phyloP scores from a whole-genome alignment of 2,797 vertebrate genomes.

The Megalops cyprinoides region DNA sequence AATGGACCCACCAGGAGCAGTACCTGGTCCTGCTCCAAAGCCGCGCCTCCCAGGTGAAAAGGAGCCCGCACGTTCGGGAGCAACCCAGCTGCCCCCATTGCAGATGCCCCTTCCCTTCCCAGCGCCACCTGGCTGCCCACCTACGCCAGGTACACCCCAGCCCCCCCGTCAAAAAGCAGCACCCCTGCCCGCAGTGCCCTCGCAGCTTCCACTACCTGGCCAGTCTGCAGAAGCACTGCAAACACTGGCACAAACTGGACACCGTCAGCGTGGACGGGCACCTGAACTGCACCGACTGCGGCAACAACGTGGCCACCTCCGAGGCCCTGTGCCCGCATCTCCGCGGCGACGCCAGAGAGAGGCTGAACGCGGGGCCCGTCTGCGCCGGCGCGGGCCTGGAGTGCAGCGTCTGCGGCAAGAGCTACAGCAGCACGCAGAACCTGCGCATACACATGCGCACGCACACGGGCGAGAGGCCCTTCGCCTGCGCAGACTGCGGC shows the following conservation, averaged over 20 bases:
- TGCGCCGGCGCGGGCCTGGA: slow-evolving; percentile 64
- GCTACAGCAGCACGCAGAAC: slow-evolving; percentile 68
- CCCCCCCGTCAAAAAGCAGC: slow-evolving; percentile 66
- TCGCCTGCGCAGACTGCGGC: slow-evolving; percentile 73
- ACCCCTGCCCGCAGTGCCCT: slow-evolving; percentile 73
- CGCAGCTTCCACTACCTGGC: slow-evolving; percentile 79
- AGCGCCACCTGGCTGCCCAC: slow-evolving; percentile 65
- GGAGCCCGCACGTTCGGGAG: slow-evolving; percentile 53
- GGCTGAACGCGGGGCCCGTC: slow-evolving; percentile 48
- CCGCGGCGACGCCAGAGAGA: slow-evolving; percentile 60
- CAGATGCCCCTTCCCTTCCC: slow-evolving; percentile 64
- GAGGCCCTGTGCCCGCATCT: slow-evolving; percentile 75
- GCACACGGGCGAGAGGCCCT: slow-evolving; percentile 75
- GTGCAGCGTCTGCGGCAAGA: slow-evolving; percentile 72
- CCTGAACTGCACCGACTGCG: slow-evolving; percentile 71
- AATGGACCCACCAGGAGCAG: slow-evolving; percentile 5
- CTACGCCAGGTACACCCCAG: slow-evolving; percentile 64
- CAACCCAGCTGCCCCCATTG: slow-evolving; percentile 66
- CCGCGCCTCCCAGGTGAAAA: not conserved
- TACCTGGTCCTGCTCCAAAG: slow-evolving; percentile 8
- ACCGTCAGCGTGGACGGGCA: slow-evolving; percentile 65
- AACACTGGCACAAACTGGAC: slow-evolving; percentile 72
- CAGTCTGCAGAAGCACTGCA: slow-evolving; percentile 77
- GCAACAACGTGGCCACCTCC: slow-evolving; percentile 69
- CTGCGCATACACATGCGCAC: slow-evolving; percentile 74